These are phyloP conservation scores for Priocnemis perturbator DNA, from an alignment of 2,888 invertebrate species.

Conservation along the genomic window DNA sequence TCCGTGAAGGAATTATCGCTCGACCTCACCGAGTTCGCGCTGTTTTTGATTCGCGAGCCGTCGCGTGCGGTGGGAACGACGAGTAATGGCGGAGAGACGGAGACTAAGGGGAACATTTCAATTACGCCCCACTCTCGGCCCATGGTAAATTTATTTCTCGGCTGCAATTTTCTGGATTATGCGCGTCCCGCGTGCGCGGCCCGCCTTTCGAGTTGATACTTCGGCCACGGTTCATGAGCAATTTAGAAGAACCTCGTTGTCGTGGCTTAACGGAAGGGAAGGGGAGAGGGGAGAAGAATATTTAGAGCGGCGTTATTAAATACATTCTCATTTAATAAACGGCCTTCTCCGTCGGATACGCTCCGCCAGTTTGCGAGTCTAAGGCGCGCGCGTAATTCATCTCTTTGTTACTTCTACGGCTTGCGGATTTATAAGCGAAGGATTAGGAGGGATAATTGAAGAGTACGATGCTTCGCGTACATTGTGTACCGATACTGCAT, in stretches of 20 bases:
- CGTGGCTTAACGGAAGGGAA: neutral
- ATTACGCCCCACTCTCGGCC: conserved; percentile 30
- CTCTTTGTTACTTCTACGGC: neutral
- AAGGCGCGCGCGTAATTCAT: neutral
- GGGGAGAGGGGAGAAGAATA: neutral
- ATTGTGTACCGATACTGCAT: neutral
- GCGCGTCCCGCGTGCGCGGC: conserved; percentile 4
- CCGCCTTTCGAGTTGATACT: too few species aligned
- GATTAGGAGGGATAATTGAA: neutral
- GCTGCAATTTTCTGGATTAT: conserved; percentile 48
- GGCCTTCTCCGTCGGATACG: neutral
- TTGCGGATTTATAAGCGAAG: neutral
- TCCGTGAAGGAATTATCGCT: too few species aligned
- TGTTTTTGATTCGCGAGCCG: too few species aligned
- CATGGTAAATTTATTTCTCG: conserved; percentile 38
- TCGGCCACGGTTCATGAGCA: too few species aligned
- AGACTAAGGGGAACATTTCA: conserved; percentile 30
- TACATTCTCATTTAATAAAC: neutral
- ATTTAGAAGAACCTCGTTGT: too few species aligned
- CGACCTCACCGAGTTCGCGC: too few species aligned
- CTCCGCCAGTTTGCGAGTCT: neutral
- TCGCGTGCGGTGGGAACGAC: too few species aligned
- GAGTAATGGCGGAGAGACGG: neutral
- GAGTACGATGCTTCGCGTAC: neutral
- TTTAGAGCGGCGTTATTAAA: neutral